phyloP scores from a whole-genome alignment of 1,140 invertebrate genomes.

The Drosophila bocki region DNA sequence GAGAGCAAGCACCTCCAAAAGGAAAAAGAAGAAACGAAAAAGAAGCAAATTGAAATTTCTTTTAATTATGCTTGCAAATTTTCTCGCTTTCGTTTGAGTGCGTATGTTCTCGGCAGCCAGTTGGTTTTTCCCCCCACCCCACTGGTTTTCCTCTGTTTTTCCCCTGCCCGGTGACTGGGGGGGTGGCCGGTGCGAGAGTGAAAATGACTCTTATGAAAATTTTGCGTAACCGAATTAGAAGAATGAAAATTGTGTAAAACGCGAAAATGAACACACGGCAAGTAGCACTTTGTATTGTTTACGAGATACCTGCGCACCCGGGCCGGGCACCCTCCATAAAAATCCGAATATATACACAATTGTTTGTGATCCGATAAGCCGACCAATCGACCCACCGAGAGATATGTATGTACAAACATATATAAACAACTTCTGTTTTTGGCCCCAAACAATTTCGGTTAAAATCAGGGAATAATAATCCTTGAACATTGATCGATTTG shows the following conservation, averaged over 20 bases:
- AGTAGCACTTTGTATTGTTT: constrained; percentile 28
- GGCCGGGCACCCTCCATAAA: constrained; percentile 16
- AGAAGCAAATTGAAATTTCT: constrained; percentile 46
- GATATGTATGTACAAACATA: not conserved
- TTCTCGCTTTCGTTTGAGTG: constrained; percentile 23
- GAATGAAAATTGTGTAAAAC: constrained; percentile 52
- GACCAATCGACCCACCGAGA: constrained; percentile 8
- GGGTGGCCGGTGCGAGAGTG: constrained; percentile 34
- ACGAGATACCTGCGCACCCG: constrained; percentile 10
- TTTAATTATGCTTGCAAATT: constrained; percentile 51
- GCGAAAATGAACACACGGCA: constrained; percentile 14
- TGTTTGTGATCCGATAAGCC: constrained; percentile 43
- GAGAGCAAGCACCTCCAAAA: constrained; percentile 36
- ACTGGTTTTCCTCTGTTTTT: not conserved
- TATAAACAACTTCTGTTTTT: constrained; percentile 41
- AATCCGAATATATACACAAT: constrained; percentile 30
- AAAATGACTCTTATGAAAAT: constrained; percentile 48
- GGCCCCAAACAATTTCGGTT: constrained; percentile 11
- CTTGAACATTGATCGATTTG: not conserved
- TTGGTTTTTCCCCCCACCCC: not conserved
- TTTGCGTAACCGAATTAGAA: constrained; percentile 54
- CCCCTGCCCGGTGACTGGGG: not conserved
- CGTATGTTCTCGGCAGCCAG: constrained; percentile 13
- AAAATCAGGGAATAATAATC: not conserved
- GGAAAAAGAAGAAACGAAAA: constrained; percentile 13